Evolutionary conservation across 1,140 invertebrate genomes (phyloP).

Genomic region (Drosophila saltans): DNA sequence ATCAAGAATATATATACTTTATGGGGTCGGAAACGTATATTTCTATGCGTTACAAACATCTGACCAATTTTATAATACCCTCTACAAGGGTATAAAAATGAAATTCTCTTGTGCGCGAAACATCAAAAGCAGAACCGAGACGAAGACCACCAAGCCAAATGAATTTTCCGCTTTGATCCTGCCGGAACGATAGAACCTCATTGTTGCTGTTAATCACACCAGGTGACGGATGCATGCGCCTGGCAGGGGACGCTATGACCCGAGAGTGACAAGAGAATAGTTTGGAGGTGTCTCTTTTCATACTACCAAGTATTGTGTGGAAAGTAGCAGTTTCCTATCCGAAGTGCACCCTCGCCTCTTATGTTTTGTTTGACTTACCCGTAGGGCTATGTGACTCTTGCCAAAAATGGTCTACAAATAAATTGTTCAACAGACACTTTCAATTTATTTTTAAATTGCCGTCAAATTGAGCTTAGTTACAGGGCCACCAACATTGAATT

Average conservation of each 20-base stretch:
- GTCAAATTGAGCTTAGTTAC: conserved; percentile 53
- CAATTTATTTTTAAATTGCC: conserved; percentile 67
- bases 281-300: conserved; percentile 76
- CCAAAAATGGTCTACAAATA: conserved; percentile 39
- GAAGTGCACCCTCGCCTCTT: conserved; percentile 34
- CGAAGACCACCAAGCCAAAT: conserved; percentile 82
- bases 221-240: conserved; percentile 76
- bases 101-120: conserved; percentile 47
- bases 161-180: conserved; percentile 82
- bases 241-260: conserved; percentile 35
- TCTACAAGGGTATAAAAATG: neutral
- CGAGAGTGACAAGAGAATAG: conserved; percentile 75
- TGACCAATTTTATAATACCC: too few relatives aligned
- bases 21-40: too few relatives aligned
- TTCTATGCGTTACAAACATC: too few relatives aligned
- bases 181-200: conserved; percentile 67
- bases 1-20: too few relatives aligned
- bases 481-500: conserved; percentile 50
- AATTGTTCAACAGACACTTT: conserved; percentile 44
- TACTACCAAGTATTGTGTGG: conserved; percentile 68
- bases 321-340: conserved; percentile 71
- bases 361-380: conserved; percentile 42
- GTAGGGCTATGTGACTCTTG: conserved; percentile 54
- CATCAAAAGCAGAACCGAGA: conserved; percentile 68
- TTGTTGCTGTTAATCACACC: conserved; percentile 72